Evolutionary conservation across 2,888 invertebrate genomes (phyloP).

Genomic region (Drosophila fulvimacula): DNA sequence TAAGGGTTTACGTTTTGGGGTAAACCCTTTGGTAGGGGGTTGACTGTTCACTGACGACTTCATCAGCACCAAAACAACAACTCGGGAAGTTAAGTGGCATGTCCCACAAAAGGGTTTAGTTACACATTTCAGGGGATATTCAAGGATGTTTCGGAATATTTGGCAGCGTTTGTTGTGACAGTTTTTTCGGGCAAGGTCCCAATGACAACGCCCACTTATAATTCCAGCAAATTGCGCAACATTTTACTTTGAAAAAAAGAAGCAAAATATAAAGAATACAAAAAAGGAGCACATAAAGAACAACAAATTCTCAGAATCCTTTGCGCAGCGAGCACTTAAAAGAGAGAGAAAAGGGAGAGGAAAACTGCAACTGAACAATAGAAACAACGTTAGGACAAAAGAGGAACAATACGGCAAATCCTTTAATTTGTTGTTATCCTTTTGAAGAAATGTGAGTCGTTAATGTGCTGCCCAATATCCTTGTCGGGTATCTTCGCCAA

Average conservation of each 20-base stretch:
- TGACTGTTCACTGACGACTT: constrained; percentile 51
- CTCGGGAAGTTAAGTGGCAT: constrained; percentile 52
- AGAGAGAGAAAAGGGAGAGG: constrained; percentile 11
- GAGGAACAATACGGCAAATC: constrained; percentile 59
- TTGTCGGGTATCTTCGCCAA: constrained; percentile 7
- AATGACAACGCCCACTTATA: constrained; percentile 26
- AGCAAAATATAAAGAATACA: constrained; percentile 14
- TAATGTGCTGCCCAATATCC: constrained; percentile 30
- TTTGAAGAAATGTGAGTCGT: constrained; percentile 60
- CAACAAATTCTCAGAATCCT: constrained; percentile 59
- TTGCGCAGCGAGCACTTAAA: constrained; percentile 27
- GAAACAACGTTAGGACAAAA: constrained; percentile 40
- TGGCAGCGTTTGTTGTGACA: constrained; percentile 44
- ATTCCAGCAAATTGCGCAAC: constrained; percentile 61
- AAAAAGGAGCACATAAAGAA: constrained; percentile 45
- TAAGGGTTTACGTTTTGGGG: constrained; percentile 49
- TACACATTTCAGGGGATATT: constrained; percentile 26
- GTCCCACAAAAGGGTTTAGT: constrained; percentile 56
- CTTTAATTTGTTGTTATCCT: constrained; percentile 74
- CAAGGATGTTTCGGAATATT: constrained; percentile 24
- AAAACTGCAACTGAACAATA: constrained; percentile 40
- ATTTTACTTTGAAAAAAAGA: constrained; percentile 26
- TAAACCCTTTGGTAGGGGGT: constrained; percentile 28
- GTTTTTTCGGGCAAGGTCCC: constrained; percentile 18
- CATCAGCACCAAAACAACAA: constrained; percentile 40